Conservation (phyloP, 2,888 invertebrate genomes). For the Cremastinae sp. region DNA sequence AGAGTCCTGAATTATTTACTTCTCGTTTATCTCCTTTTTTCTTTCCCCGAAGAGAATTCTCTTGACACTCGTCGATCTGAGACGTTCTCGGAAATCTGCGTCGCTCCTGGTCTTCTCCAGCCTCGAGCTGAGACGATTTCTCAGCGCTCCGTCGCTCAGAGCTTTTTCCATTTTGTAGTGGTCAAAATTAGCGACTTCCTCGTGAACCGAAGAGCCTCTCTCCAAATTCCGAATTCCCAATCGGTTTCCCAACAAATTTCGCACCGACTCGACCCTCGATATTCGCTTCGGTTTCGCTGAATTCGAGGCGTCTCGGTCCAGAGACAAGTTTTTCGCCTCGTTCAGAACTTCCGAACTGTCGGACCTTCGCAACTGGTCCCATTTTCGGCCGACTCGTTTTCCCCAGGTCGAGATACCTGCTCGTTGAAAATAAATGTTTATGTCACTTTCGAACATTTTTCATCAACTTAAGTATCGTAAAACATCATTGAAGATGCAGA, state of each 20-base stretch:
- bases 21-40: constrained; percentile 73
- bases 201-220: constrained; percentile 70
- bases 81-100: constrained; percentile 51
- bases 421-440: not conserved
- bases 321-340: constrained; percentile 78
- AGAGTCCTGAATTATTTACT: constrained; percentile 61
- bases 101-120: constrained; percentile 15
- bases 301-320: constrained; percentile 72
- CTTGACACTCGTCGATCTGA: constrained; percentile 66
- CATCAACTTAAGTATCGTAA: no score
- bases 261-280: constrained; percentile 82
- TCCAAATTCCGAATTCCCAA: constrained; percentile 60
- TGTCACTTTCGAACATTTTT: no score
- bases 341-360: constrained; percentile 83
- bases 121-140: constrained; percentile 62
- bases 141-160: constrained; percentile 74
- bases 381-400: constrained; percentile 83
- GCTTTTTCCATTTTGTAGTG: constrained; percentile 75
- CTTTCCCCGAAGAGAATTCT: constrained; percentile 72
- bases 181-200: constrained; percentile 65
- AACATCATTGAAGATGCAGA: no score
- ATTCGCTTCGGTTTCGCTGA: constrained; percentile 77
- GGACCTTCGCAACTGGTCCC: constrained; percentile 84
- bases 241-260: constrained; percentile 80
- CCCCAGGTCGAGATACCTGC: constrained; percentile 84